phyloP scores from a whole-genome alignment of 2,113 vertebrate genomes.

The Mustela lutreola region DNA sequence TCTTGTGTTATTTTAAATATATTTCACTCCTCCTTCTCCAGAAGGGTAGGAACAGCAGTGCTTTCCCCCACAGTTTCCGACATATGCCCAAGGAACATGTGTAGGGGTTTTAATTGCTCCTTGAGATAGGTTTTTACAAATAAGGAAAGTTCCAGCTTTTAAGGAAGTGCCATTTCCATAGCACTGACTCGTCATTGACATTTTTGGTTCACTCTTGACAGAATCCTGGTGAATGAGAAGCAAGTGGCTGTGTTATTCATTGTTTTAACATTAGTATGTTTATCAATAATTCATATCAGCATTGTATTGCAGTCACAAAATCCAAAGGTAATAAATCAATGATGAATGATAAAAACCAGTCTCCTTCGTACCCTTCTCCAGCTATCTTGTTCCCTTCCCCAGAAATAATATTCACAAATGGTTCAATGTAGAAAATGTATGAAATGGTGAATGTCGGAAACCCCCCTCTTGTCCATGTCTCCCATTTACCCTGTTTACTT shows the following conservation, averaged over 20 bases:
- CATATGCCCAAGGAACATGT: background rate
- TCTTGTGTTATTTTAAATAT: background rate
- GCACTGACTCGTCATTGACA: background rate
- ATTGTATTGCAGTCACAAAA: background rate
- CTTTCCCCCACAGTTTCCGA: background rate
- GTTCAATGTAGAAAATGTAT: background rate
- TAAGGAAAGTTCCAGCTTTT: constrained; percentile 29
- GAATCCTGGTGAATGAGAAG: background rate
- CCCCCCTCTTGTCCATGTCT: background rate
- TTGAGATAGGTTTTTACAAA: background rate
- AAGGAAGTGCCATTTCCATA: background rate
- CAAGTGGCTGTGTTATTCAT: background rate
- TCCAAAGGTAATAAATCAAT: background rate
- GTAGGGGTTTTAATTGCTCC: background rate
- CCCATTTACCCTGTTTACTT: background rate
- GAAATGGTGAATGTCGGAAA: background rate
- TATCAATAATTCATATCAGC: background rate
- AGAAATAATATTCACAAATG: background rate
- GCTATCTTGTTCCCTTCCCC: background rate
- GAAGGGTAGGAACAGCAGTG: background rate
- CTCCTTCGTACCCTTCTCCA: background rate
- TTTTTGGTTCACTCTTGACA: background rate
- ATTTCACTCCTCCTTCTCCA: background rate
- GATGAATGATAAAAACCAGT: background rate
- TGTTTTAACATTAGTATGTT: background rate